Percentiles rank a stretch among this genome's conserved stretches.
Evolutionary conservation across 1,140 invertebrate species (phyloP).

Genomic region (Diploscapter pachys): DNA sequence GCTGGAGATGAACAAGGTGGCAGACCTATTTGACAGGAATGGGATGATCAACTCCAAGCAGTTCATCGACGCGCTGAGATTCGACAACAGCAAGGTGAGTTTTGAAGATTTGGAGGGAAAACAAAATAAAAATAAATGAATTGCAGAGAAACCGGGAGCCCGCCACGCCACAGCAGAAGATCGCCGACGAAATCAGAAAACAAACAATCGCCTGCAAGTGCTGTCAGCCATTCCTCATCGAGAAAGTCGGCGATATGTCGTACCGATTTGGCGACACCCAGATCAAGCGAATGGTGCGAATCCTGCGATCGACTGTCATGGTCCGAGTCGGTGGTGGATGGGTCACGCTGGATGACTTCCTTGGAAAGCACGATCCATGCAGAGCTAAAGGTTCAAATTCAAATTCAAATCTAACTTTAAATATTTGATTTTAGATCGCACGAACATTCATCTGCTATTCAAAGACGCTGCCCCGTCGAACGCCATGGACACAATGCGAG

Average conservation of each 20-base stretch:
- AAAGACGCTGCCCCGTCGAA: conserved; percentile 40
- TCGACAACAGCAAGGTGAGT: conserved; percentile 29
- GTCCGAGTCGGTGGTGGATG: conserved; percentile 93
- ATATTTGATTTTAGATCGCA: conserved; percentile 15
- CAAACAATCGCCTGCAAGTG: conserved; percentile 89
- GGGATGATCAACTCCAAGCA: conserved; percentile 97
- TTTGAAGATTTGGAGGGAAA: not conserved
- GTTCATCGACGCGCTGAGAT: conserved; percentile 87
- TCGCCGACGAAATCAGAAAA: conserved; percentile 94
- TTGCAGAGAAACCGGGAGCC: conserved; percentile 32
- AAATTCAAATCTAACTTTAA: not conserved
- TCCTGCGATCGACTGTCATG: conserved; percentile 97
- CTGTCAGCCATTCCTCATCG: conserved; percentile 64
- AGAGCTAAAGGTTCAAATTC: conserved; percentile 72
- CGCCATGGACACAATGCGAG: conserved; percentile 49
- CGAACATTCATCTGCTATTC: conserved; percentile 30
- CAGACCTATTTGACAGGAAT: conserved; percentile 92
- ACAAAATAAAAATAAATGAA: not conserved
- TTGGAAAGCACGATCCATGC: conserved; percentile 98
- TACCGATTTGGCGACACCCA: conserved; percentile 93
- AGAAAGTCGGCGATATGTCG: conserved; percentile 47
- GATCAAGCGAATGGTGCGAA: conserved; percentile 92
- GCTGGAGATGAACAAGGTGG: conserved; percentile 95
- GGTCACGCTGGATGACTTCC: conserved; percentile 97
- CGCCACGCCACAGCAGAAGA: conserved; percentile 62